phyloP scores from a whole-genome alignment of 2,113 vertebrate genomes.

The Oophaga pumilio region DNA sequence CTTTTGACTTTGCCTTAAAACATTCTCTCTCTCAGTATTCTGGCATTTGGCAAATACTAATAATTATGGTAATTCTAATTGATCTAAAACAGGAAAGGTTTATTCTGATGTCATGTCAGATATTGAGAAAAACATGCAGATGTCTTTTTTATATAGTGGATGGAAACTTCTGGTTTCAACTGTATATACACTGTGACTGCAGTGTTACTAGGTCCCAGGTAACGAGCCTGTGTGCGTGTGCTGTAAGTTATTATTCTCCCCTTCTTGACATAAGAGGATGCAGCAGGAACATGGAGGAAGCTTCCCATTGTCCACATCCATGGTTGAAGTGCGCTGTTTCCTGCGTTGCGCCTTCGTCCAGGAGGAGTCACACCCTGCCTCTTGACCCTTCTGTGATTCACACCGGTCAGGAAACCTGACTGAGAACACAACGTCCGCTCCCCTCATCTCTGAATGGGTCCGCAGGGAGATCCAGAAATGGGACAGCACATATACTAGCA shows the following conservation, averaged over 20 bases:
- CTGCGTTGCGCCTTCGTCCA: neutral
- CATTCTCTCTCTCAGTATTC: too few species aligned
- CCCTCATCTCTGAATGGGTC: neutral
- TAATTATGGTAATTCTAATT: too few species aligned
- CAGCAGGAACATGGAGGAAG: neutral
- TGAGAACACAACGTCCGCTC: slow-evolving; percentile 39
- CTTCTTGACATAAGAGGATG: slow-evolving; percentile 23
- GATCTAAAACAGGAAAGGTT: too few species aligned
- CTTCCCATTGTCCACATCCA: neutral
- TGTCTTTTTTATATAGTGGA: too few species aligned
- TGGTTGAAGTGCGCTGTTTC: slow-evolving; percentile 26
- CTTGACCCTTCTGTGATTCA: slow-evolving; percentile 53
- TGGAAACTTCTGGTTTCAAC: too few species aligned
- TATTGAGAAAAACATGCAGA: too few species aligned
- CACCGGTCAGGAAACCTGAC: slow-evolving; percentile 32
- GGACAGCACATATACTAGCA: neutral
- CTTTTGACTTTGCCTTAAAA: too few species aligned
- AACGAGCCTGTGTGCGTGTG: neutral
- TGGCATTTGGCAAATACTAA: too few species aligned
- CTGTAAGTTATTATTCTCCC: neutral
- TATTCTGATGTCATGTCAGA: too few species aligned
- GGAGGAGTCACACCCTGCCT: slow-evolving; percentile 28
- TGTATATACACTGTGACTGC: too few species aligned
- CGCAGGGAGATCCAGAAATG: neutral
- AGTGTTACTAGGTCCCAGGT: neutral